These are phyloP conservation scores for Agrochola litura DNA, from an alignment of 2,888 invertebrate species.

Conservation along the genomic window DNA sequence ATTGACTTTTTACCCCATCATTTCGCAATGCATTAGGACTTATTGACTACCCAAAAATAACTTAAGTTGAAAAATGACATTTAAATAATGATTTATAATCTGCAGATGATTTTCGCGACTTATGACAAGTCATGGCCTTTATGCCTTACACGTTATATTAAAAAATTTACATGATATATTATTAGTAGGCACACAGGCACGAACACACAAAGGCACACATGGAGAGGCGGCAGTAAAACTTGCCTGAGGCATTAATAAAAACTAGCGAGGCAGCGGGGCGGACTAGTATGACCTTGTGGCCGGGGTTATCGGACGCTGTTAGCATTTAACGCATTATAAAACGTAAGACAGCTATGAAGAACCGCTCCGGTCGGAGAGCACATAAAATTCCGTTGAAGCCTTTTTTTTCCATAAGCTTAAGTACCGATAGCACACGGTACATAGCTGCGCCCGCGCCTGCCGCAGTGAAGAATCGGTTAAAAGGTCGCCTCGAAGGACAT, in stretches of 20 bases:
- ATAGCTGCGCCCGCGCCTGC: conserved; percentile 70
- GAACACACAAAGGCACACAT: conserved; percentile 59
- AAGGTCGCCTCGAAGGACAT: conserved; percentile 87
- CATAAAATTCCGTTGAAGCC: conserved; percentile 89
- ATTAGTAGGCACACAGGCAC: conserved; percentile 53
- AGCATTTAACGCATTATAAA: conserved; percentile 89
- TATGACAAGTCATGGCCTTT: conserved; percentile 35
- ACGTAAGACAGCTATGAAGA: conserved; percentile 87
- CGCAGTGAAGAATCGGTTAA: conserved; percentile 77
- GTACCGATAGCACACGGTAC: conserved; percentile 87
- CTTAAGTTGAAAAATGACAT: conserved; percentile 31
- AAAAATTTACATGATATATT: conserved; percentile 51
- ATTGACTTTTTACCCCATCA: neutral
- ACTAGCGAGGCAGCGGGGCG: conserved; percentile 77
- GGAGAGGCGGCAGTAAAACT: conserved; percentile 75
- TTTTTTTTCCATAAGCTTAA: conserved; percentile 80
- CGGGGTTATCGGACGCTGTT: conserved; percentile 89
- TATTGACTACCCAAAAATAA: neutral
- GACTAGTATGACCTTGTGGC: conserved; percentile 85
- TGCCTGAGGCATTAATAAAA: conserved; percentile 76
- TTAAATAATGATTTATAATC: conserved; percentile 24
- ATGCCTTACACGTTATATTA: conserved; percentile 28
- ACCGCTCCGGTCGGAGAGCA: conserved; percentile 84
- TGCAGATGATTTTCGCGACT: conserved; percentile 31
- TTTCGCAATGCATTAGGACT: conserved; percentile 13